phyloP scores from a whole-genome alignment of 2,888 invertebrate species.

The Dorcus hopei region DNA sequence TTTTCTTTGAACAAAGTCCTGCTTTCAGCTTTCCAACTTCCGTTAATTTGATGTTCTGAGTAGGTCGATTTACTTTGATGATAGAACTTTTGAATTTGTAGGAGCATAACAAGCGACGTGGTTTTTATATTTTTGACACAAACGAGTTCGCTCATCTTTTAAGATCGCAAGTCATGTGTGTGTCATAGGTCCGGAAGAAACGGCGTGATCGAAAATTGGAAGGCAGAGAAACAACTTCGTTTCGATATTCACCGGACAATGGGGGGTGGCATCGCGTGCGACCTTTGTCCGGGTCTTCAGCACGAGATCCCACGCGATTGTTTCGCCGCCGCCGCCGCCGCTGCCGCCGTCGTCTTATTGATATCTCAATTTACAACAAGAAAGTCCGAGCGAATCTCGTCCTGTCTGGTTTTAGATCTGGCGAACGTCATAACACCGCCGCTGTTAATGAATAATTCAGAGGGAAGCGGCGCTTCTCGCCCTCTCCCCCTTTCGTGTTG shows the following conservation, averaged over 20 bases:
- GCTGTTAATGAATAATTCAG: constrained; percentile 34
- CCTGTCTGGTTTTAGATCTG: constrained; percentile 23
- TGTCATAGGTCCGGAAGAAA: too few relatives aligned
- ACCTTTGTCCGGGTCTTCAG: constrained; percentile 9
- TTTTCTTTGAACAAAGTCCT: too few relatives aligned
- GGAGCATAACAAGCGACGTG: too few relatives aligned
- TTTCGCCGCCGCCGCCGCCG: constrained; percentile 11
- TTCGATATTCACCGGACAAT: neutral
- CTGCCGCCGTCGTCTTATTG: constrained; percentile 22
- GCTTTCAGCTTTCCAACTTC: too few relatives aligned
- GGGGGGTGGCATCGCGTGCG: constrained; percentile 10
- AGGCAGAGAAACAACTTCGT: neutral
- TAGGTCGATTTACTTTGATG: too few relatives aligned
- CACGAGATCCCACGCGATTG: constrained; percentile 25
- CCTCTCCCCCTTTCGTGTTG: constrained; percentile 23
- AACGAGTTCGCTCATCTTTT: too few relatives aligned
- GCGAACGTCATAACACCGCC: constrained; percentile 28
- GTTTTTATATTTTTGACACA: too few relatives aligned
- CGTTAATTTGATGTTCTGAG: too few relatives aligned
- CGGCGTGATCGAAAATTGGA: neutral
- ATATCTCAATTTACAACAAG: constrained; percentile 28
- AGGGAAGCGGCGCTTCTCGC: constrained; percentile 29
- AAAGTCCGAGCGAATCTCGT: constrained; percentile 18
- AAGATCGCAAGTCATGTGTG: too few relatives aligned
- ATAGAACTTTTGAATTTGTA: too few relatives aligned